Evolutionary conservation across 2,113 vertebrate genomes (phyloP).

Genomic region (Thermophis baileyi): DNA sequence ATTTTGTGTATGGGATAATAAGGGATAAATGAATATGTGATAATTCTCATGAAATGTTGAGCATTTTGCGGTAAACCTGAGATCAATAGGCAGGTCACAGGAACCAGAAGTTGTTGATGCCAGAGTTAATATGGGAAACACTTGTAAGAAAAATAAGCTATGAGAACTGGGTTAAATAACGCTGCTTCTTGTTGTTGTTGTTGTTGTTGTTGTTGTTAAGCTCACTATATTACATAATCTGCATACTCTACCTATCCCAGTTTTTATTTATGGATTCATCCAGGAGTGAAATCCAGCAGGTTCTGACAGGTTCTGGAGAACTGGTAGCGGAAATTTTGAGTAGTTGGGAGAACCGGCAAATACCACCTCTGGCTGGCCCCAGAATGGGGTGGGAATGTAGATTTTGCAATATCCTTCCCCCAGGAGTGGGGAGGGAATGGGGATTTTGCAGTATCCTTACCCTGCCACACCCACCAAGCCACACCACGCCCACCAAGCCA

Average conservation of each 20-base stretch:
- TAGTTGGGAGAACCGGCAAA: too few species aligned
- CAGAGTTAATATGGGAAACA: neutral
- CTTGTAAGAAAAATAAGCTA: neutral
- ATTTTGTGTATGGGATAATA: neutral
- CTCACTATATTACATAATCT: neutral
- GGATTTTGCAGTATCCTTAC: too few species aligned
- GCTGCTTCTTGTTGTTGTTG: neutral
- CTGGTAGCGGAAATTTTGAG: too few species aligned
- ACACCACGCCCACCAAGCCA: too few species aligned
- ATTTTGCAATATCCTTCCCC: too few species aligned
- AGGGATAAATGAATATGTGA: neutral
- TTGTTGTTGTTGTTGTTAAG: neutral
- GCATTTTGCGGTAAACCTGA: neutral
- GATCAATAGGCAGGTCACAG: neutral
- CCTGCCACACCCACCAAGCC: too few species aligned
- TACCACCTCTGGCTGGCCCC: too few species aligned
- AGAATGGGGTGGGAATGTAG: too few species aligned
- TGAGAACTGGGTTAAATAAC: neutral
- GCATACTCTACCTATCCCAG: neutral
- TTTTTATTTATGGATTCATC: neutral
- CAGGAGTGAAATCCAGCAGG: too few species aligned
- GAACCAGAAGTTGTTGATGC: neutral
- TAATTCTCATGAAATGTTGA: neutral
- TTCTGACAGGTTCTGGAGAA: too few species aligned
- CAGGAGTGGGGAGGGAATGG: too few species aligned